Evolutionary conservation across 2,797 vertebrate genomes (phyloP).

Genomic region (Ctenopoma multispine): DNA sequence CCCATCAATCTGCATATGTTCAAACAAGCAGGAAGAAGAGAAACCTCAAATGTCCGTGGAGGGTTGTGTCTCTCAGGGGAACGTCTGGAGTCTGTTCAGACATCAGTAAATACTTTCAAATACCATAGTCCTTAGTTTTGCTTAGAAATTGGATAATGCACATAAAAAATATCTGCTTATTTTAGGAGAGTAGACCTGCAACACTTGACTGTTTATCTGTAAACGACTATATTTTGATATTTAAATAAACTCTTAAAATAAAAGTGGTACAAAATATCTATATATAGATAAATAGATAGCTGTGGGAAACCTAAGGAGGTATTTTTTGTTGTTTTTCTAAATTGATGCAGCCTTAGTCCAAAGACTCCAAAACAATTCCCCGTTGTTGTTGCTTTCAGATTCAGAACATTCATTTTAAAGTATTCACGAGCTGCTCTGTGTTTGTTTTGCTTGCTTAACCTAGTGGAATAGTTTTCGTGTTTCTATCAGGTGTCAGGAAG

Average conservation of each 20-base stretch:
- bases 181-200: background rate
- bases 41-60: constrained; percentile 14
- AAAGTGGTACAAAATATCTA: too few relatives aligned
- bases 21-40: constrained; percentile 11
- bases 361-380: background rate
- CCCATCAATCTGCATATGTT: background rate
- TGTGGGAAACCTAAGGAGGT: background rate
- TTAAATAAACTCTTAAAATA: too few relatives aligned
- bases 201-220: background rate
- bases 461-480: constrained; percentile 12
- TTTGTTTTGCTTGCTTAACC: constrained; percentile 3
- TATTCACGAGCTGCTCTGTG: background rate
- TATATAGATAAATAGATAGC: too few relatives aligned
- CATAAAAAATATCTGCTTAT: too few relatives aligned
- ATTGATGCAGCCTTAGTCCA: background rate
- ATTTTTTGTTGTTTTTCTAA: background rate
- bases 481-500: constrained; percentile 8
- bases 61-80: constrained; percentile 10
- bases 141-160: background rate
- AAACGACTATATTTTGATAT: too few relatives aligned
- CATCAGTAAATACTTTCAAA: constrained; percentile 3
- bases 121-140: background rate
- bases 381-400: background rate
- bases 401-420: background rate
- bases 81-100: constrained; percentile 50